Evolutionary conservation across 2,888 invertebrate species (phyloP).

Genomic region (Apamea monoglypha): DNA sequence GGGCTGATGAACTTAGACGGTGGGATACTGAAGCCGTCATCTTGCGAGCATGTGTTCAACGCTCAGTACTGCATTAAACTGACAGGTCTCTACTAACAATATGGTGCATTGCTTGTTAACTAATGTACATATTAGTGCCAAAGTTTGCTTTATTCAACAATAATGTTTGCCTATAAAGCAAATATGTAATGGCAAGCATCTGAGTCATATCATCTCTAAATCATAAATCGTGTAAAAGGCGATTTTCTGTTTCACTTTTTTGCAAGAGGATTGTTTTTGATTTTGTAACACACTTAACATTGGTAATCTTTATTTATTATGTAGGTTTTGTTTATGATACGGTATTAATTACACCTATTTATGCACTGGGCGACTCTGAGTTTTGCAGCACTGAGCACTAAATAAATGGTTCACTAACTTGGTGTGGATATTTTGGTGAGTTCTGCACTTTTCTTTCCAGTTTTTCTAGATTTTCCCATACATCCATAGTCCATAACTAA

Average conservation of each 20-base stretch:
- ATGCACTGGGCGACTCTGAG: conserved; percentile 68
- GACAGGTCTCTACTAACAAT: conserved; percentile 86
- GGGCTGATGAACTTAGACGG: conserved; percentile 91
- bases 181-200: not conserved
- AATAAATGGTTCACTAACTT: conserved; percentile 52
- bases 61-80: conserved; percentile 96
- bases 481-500: not conserved
- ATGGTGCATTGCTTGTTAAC: conserved; percentile 27
- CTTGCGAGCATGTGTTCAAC: conserved; percentile 94
- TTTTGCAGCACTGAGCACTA: conserved; percentile 72
- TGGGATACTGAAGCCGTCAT: conserved; percentile 89
- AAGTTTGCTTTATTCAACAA: not conserved
- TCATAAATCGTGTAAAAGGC: not conserved
- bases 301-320: not conserved
- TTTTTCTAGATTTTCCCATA: not conserved
- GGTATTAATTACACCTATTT: conserved; percentile 21
- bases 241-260: not conserved
- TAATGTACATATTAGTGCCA: conserved; percentile 6
- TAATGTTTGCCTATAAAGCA: no score
- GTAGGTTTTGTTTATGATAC: not conserved
- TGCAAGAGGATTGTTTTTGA: not conserved
- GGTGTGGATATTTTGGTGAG: conserved; percentile 54
- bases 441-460: conserved; percentile 29
- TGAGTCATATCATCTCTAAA: not conserved
- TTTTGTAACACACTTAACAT: not conserved